Evolutionary conservation across 2,113 vertebrate species (phyloP).

Genomic region (Alectura lathami): DNA sequence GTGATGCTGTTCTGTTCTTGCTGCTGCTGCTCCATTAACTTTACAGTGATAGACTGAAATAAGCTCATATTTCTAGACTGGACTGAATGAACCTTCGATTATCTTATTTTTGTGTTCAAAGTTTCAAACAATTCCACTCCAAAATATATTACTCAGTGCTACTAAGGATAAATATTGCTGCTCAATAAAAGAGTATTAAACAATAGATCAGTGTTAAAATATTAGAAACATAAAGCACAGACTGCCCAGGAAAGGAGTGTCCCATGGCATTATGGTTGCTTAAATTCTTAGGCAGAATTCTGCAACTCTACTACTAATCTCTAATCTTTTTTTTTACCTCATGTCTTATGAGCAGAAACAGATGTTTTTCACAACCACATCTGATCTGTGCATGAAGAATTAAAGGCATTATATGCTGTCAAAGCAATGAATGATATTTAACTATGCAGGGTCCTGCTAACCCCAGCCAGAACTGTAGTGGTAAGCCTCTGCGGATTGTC

Average conservation of each 20-base stretch:
- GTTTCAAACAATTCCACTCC: neutral
- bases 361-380: slow-evolving; percentile 25
- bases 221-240: neutral
- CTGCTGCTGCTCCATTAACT: neutral
- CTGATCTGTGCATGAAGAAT: slow-evolving; percentile 37
- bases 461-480: neutral
- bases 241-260: neutral
- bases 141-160: neutral
- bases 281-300: neutral
- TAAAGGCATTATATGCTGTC: neutral
- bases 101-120: neutral
- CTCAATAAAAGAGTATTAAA: neutral
- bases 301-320: neutral
- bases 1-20: neutral
- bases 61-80: neutral
- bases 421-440: slow-evolving; percentile 26
- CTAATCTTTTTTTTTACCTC: neutral
- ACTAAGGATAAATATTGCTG: neutral
- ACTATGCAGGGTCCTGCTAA: neutral
- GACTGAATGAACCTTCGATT: neutral
- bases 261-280: neutral
- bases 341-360: neutral
- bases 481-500: neutral
- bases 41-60: neutral
- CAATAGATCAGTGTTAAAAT: neutral